Conservation (phyloP, 2,797 vertebrate genomes). For the Melopsittacus undulatus region DNA sequence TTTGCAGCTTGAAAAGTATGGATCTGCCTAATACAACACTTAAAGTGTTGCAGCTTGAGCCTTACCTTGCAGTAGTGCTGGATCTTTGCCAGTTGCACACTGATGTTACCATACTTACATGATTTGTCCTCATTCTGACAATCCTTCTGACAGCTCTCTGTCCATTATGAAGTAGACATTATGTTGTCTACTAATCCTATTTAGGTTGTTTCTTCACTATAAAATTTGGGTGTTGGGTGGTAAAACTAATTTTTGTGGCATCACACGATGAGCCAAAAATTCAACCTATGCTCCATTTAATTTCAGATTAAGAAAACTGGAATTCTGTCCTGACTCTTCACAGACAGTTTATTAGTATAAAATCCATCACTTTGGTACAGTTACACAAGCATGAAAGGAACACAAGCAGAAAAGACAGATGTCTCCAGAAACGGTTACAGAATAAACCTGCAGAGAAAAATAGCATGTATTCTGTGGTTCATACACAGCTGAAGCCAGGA, state of each 20-base stretch:
- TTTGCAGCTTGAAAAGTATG: background rate
- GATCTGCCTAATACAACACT: background rate
- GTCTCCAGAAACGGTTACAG: background rate
- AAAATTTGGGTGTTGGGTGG: background rate
- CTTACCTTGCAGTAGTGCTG: background rate
- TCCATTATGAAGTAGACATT: background rate
- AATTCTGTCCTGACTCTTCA: rapidly evolving
- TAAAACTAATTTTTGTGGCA: background rate
- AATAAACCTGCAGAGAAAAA: background rate
- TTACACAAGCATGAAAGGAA: background rate
- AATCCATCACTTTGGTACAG: background rate
- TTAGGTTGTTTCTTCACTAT: background rate
- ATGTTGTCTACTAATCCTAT: background rate
- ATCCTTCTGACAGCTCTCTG: background rate
- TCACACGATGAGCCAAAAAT: background rate
- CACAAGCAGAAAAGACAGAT: background rate
- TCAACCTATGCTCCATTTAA: background rate
- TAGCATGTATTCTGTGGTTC: rapidly evolving
- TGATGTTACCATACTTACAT: background rate
- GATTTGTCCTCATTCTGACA: background rate
- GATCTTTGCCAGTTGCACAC: background rate
- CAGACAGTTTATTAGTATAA: background rate
- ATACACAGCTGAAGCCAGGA: background rate
- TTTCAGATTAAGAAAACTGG: background rate
- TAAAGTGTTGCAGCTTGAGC: background rate